Evolutionary conservation across 2,888 invertebrate genomes (phyloP), one percentile per base, ranked within the genome.

Genomic region (Opisthograptis luteolata): DNA sequence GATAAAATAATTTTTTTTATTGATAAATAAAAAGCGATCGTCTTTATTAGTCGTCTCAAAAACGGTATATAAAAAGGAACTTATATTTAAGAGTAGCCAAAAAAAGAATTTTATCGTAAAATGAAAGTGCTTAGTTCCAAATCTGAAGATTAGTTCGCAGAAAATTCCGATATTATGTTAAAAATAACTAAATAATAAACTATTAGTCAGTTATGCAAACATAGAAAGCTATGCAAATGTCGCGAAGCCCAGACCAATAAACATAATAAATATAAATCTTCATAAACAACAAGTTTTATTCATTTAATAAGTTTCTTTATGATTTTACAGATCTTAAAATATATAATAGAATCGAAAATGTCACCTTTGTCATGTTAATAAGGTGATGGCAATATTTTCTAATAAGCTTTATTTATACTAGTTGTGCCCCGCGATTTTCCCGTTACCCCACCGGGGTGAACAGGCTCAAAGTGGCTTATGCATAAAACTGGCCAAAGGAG

Each of bases 181-280:
- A 31, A 45, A 10, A 37, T 31, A 30, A 36, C 15, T 32, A 27
- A 47, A 25, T 24, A 35, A 24, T n/a, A 39, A 19, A 10, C n/a
- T n/a, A n/a, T n/a, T n/a, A n/a, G n/a, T n/a, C n/a, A n/a, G 34
- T 51, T 45, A 54, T 42, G 45, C 39, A 48, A 55, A 44, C 13
- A 5, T 52, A 55, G 60, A 60, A 57, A 57, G 55, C 51, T 55
- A 56, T 56, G 54, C 43, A 43, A 59, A 56, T 44, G 9, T 25
- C 12, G 0, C 19, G 27, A 20, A 10, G 24, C 24, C 39, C 31
- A 59, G 48, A 48, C 47, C n/a, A n/a, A n/a, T 25, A 42, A 55
- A 50, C 31, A 24, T 36, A 57, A 53, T 51, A 55, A 34, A 39
- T 44, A 56, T 55, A 60, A 60, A 60, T 60, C 53, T 51, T 36